These are phyloP conservation scores for Carabus problematicus DNA, from an alignment of 2,888 invertebrate species.

Conservation along the genomic window DNA sequence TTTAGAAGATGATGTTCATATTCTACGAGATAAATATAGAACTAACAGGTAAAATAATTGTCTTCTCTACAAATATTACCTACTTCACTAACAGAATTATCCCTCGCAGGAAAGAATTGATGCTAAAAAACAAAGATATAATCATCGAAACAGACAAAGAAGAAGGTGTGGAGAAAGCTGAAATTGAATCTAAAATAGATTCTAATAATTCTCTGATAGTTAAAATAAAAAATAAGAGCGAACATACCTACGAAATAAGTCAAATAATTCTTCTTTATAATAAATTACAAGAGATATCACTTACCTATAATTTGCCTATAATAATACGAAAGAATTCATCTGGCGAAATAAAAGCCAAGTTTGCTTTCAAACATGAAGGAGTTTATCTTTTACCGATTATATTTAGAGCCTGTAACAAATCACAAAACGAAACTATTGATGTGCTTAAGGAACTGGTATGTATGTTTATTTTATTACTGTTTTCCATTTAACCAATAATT, in stretches of 20 bases:
- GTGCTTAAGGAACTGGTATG: slow-evolving; percentile 35
- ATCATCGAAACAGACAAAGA: slow-evolving; percentile 18
- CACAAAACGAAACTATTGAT: not conserved
- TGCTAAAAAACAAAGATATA: slow-evolving; percentile 18
- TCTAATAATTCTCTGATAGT: slow-evolving; percentile 15
- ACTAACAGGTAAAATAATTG: slow-evolving; percentile 37
- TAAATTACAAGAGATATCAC: slow-evolving; percentile 15
- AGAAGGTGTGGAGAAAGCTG: slow-evolving; percentile 15
- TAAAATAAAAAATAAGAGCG: slow-evolving; percentile 28
- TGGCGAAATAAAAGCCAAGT: slow-evolving; percentile 13
- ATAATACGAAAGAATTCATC: slow-evolving; percentile 8
- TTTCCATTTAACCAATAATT: not conserved
- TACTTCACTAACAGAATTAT: slow-evolving; percentile 4
- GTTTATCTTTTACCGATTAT: slow-evolving; percentile 34
- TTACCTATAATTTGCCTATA: slow-evolving; percentile 29
- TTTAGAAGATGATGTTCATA: slow-evolving; percentile 27
- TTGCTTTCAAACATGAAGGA: slow-evolving; percentile 31
- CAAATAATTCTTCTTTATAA: slow-evolving; percentile 29
- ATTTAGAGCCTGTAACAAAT: slow-evolving; percentile 26
- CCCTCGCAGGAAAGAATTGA: slow-evolving; percentile 19
- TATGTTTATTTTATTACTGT: slow-evolving; percentile 1
- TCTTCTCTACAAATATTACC: not conserved
- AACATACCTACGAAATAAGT: slow-evolving; percentile 21
- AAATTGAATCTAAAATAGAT: slow-evolving; percentile 20
- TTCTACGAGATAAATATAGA: slow-evolving; percentile 25